Evolutionary conservation across 2,888 invertebrate species (phyloP), one percentile per base, ranked within the genome.

Genomic region (Subacronicta megacephala): DNA sequence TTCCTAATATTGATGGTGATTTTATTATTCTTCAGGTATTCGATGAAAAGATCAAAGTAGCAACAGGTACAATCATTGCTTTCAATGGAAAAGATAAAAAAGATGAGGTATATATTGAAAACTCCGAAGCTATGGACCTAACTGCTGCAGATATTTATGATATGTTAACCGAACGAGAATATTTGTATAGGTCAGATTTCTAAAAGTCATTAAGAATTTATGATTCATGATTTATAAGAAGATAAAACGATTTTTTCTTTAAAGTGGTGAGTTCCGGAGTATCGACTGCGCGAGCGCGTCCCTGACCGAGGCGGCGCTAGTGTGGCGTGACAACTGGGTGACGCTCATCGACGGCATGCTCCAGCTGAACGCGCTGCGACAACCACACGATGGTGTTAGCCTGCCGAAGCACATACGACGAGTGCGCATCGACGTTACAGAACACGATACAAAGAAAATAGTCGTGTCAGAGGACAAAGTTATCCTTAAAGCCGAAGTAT

Each of bases 331-430:
- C 54, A 96, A 97, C 83, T 98, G 98, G 97, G 95, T 96, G 0
- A 95, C 96, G 3, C 96, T 97, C 77, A 92, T 98, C 75, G 98
- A 98, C 84, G 96, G 96, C 0, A 95, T 98, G 94, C 88, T 98
- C 18, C 98, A 98, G 89, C 95, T 97, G 58, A 94, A 95, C 44
- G 94, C 96, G 7, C 77, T 97, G 13, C 94, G 95, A 35, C 90
- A 95, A 46, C 92, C 95, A 20, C 91, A 95, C 2, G 93, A 96
- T 40, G 93, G 95, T 0, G 89, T 97, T 0, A 90, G 95, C 38
- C 88, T 96, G 15, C 97, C 97, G 0, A 96, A 95, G 0, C 65
- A 64, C 5, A 79, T 86, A n/a, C 64, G 70, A 10, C 54, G 43
- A 18, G 43, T 85, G 10, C 7, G 23, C 13, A 80, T 85, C 3